Evolutionary conservation across 2,113 vertebrate species (phyloP).

Genomic region (Vulpes vulpes): DNA sequence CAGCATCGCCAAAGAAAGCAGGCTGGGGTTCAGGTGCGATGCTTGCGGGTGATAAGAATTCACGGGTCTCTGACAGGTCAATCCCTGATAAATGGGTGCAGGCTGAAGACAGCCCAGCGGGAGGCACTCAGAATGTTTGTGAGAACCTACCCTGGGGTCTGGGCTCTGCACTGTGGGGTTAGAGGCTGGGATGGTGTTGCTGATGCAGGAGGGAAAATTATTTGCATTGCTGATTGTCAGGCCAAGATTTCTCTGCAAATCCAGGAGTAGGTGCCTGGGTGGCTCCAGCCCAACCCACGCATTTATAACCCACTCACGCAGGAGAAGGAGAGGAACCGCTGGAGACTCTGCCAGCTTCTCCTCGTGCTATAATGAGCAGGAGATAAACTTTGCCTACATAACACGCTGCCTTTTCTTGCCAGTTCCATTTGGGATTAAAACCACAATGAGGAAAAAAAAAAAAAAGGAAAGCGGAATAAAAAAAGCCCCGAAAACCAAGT

Average conservation of each 20-base stretch:
- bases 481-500: not conserved
- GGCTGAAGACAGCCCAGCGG: not conserved
- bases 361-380: not conserved
- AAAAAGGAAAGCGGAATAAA: not conserved
- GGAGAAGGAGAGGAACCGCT: not conserved
- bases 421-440: slow-evolving; percentile 62
- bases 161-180: rapidly evolving
- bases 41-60: not conserved
- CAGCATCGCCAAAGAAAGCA: not conserved
- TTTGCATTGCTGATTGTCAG: not conserved
- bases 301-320: not conserved
- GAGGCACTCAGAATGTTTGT: not conserved
- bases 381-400: slow-evolving; percentile 56
- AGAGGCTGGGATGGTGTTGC: not conserved
- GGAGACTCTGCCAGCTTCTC: not conserved
- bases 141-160: not conserved
- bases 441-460: not conserved
- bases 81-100: not conserved
- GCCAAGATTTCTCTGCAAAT: not conserved
- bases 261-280: not conserved
- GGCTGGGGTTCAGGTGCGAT: not conserved
- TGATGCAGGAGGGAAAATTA: not conserved
- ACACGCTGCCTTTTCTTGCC: not conserved
- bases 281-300: not conserved
- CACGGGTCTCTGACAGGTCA: not conserved